phyloP scores from a whole-genome alignment of 1,140 invertebrate genomes.

The Plutomurus gul region DNA sequence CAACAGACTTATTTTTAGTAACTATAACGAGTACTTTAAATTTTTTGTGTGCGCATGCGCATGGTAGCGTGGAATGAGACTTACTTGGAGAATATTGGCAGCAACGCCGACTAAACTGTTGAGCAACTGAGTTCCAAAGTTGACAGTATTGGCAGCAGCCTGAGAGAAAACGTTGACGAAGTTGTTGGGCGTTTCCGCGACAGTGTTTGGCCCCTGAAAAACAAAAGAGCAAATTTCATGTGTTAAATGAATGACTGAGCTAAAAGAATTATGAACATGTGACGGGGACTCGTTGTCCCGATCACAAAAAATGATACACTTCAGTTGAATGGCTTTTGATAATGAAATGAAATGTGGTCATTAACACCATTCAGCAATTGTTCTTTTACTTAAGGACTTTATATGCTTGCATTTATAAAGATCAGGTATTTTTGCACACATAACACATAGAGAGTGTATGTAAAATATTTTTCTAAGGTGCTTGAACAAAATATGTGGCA shows the following conservation, averaged over 20 bases:
- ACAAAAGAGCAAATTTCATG: not conserved
- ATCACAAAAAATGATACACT: not conserved
- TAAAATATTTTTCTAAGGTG: no score
- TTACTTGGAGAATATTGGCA: conserved; percentile 54
- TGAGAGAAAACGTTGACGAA: conserved; percentile 54
- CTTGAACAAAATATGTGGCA: no score
- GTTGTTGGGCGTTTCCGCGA: conserved; percentile 54
- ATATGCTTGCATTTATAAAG: no score
- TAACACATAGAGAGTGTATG: no score
- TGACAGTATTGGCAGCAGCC: conserved; percentile 54
- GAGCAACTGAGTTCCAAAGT: conserved; percentile 54
- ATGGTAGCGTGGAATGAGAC: not conserved
- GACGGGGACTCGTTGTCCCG: not conserved
- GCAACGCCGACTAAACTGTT: conserved; percentile 54
- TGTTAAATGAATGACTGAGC: not conserved
- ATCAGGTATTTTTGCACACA: no score
- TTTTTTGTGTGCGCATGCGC: no score
- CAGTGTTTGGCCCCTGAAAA: conserved; percentile 50
- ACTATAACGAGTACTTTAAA: no score
- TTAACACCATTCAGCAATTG: no score
- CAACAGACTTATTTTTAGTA: no score
- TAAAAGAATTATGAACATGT: not conserved
- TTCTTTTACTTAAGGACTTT: no score
- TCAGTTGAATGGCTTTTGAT: not conserved
- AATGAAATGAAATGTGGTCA: no score